Evolutionary conservation across 2,888 invertebrate genomes (phyloP).

Genomic region (Toxonevra muliebris): DNA sequence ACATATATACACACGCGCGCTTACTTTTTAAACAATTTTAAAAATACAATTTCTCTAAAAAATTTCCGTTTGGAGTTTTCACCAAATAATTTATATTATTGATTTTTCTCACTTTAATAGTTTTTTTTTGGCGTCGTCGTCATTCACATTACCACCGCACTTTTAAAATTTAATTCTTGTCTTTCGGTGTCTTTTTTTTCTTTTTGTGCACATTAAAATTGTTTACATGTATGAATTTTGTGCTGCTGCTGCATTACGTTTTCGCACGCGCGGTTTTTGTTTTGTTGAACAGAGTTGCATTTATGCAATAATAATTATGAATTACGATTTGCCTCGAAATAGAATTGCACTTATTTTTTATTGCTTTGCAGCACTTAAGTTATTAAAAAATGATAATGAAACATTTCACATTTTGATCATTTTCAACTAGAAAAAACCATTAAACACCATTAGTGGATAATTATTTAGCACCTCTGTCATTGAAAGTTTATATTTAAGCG

Average conservation of each 20-base stretch:
- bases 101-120: conserved; percentile 21
- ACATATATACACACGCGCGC: too few relatives aligned
- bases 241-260: conserved; percentile 12
- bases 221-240: conserved; percentile 29
- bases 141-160: conserved; percentile 23
- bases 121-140: conserved; percentile 8
- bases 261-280: conserved; percentile 22
- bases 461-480: too few relatives aligned
- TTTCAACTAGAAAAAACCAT: too few relatives aligned
- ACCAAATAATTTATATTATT: conserved; percentile 18
- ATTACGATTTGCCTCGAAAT: too few relatives aligned
- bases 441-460: too few relatives aligned
- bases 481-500: too few relatives aligned
- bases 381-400: too few relatives aligned
- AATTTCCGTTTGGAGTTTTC: background rate
- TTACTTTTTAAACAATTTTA: background rate
- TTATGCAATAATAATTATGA: background rate
- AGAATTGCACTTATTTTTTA: too few relatives aligned
- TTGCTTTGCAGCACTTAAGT: too few relatives aligned
- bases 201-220: conserved; percentile 31
- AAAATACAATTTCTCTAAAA: background rate
- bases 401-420: too few relatives aligned
- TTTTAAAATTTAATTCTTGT: conserved; percentile 28
- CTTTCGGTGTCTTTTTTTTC: conserved; percentile 9
- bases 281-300: conserved; percentile 8